Evolutionary conservation across 2,113 vertebrate species (phyloP), one percentile per base, ranked within the genome.

Genomic region (Gobius niger): DNA sequence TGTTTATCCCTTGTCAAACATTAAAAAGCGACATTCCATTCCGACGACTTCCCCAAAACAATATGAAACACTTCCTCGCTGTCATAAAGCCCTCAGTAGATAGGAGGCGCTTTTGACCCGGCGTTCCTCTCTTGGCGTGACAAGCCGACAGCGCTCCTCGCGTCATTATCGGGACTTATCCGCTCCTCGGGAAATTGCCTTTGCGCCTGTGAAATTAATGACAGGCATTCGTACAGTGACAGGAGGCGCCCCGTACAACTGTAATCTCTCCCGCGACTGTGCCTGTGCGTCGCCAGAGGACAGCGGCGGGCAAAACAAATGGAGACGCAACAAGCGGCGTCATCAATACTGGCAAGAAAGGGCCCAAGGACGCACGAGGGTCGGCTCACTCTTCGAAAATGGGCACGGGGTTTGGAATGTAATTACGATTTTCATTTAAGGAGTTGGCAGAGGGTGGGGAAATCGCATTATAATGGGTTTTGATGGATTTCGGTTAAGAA

Each of bases 201-300:
- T 34, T 70, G 83, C 70, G 83, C 77, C 78, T 63, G 67, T 70
- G 70, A 82, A 91, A 88, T 90, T 84, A 91, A 90, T 89, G 86
- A 85, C 51, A 13, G 71, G 72, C 87, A 84, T 91, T 88, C 87
- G 86, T 81, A 78, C 78, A 68, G 77, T 81, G 88, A 89, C 87
- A 90, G 82, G 73, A 79, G 52, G 81, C 79, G 65, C 77, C 81
- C 76, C 78, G 65, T 85, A 77, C 86, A 87, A 84, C 79, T 78
- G 85, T 88, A 88, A 89, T 91, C 84, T 90, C 83, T 79, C 80
- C 81, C 77, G 24, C 73, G 59, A 76, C 77, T 79, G 83, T 69
- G 80, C 75, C 19, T 44, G 54, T 42, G 34, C 60, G 24, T 47
- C 8, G 10, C 74, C 70, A 65, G 77, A 88, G 81, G 85, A 90